Base-by-base conservation (phyloP, 2,113 vertebrate species). In the Corapipo altera region DNA sequence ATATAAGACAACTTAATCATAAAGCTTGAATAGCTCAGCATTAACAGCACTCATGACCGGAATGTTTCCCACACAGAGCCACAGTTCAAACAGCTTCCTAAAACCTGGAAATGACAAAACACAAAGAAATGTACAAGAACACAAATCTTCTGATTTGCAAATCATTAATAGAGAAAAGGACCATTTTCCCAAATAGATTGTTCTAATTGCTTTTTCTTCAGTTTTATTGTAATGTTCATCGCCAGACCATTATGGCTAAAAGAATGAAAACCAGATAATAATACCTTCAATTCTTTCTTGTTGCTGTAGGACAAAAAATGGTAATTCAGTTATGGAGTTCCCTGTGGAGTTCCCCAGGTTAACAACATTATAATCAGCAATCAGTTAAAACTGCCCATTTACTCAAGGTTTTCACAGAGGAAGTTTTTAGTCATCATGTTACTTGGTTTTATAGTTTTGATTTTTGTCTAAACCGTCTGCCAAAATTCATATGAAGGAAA, bases 321-420 rank as follows among this genome's bases (percentile, higher is more conserved):
- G 32, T 76, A 62, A 59, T 64, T 86, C 30, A 64, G 5, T 54
- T 49, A 15, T 73, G 51, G 43, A 88, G 15, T 84, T 86, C 39
- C 48, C 23, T 24, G 52, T 79, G 59, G 37, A 79, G 12, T 87
- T 89, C 48, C 51, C 19, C 23, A 64, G 9, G 35, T 41, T 74
- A 70, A 54, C 1, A 28, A 35, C 12, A 27, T 19, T 71, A 67
- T 1, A 0, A 1, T 2, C 17, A 58, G 3, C 6, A 67, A 41
- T 65, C n/a, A 41, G 11, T 66, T 81, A 46, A 80, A 80, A 58
- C 2, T 75, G 20, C 22, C 15, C 19, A 18, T 83, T 65, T 67
- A 78, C 61, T 71, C 46, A 74, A 27, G 14, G 5, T 51, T 88
- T 85, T 93, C 48, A 57, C 26, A 64, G 3, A 48, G 4, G 15